A percentile compares a stretch with the other conserved stretches of the same genome.
These are phyloP conservation scores for Lepeophtheirus nordmannii DNA, from an alignment of 2,888 invertebrate species.

Conservation along the genomic window DNA sequence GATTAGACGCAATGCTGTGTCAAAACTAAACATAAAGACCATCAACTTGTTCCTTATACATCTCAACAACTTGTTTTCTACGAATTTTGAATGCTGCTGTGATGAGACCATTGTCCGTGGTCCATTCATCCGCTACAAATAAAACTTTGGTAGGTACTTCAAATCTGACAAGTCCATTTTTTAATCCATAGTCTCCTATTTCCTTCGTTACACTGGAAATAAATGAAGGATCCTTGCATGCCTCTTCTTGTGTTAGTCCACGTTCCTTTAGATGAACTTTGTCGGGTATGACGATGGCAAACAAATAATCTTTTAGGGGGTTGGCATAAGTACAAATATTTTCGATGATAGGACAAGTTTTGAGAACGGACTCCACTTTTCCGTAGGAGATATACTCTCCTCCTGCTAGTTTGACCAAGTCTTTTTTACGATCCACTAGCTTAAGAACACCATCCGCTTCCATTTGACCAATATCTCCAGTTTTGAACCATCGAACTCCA, in stretches of 20 bases:
- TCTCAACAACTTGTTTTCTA: conserved; percentile 38
- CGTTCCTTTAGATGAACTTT: conserved; percentile 29
- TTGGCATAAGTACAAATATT: conserved; percentile 95
- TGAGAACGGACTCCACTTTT: conserved; percentile 83
- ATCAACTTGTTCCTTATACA: conserved; percentile 32
- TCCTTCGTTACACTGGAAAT: conserved; percentile 34
- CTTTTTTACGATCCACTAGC: conserved; percentile 97
- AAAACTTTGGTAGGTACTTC: conserved; percentile 38
- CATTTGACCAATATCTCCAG: conserved; percentile 90
- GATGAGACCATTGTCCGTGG: conserved; percentile 40
- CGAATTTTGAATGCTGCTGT: conserved; percentile 44
- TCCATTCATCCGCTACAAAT: conserved; percentile 39
- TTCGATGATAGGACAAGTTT: conserved; percentile 83
- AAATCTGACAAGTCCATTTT: conserved; percentile 30
- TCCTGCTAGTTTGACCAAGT: conserved; percentile 88
- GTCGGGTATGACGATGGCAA: conserved; percentile 29
- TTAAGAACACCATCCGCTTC: conserved; percentile 82
- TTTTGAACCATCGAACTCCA: conserved; percentile 78
- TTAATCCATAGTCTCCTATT: conserved; percentile 32
- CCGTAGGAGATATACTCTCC: conserved; percentile 96
- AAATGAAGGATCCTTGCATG: conserved; percentile 29
- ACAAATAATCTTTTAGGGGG: conserved; percentile 50
- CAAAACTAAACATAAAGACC: too few relatives aligned
- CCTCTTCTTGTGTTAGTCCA: conserved; percentile 29
- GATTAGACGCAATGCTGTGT: too few relatives aligned